Base-by-base conservation (phyloP, 1,140 invertebrate genomes). In the Ips typographus region DNA sequence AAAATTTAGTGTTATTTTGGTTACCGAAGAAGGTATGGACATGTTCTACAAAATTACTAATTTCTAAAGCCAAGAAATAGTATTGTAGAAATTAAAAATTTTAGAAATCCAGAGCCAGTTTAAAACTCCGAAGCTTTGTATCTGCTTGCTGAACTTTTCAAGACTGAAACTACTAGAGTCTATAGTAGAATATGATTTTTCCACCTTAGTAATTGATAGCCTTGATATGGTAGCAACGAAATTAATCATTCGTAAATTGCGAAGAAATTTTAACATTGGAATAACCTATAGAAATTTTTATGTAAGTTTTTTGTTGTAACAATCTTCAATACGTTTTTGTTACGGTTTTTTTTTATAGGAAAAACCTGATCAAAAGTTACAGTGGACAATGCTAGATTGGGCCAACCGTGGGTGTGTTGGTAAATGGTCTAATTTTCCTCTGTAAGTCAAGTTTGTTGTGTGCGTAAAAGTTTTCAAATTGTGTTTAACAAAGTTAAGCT, bases 371-470 rank as follows among this genome's bases (percentile, higher is more conserved):
- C 77, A 75, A 68, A 77, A 78, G 67, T 43, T 79, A 36, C 74
- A 72, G 51, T 78, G 76, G 76, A 70, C 62, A 5, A 74, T 79
- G 68, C 59, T 77, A 39, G 75, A 75, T 64, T 79, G 77, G 76
- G 51, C 73, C 1, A 74, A 75, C 71, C 72, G 73, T 8, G 74
- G 74, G 38, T 70, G 61, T 66, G 66, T 78, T 5, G 75, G 74
- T 8, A 77, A 77, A 67, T 22, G 22, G 22, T 22, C 22, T 22
- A 22, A 22, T 22, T 22, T 22, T 22, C 22, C 22, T 22, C 22
- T 22, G 22, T 22, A 22, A 22, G 22, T 22, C 22, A 22, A 22
- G 22, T 22, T 22, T 22, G 22, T 22, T 22, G 22, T 22, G 22
- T 22, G 22, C 22, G 22, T 22, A 22, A 22, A 22, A 22, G 22